Base-by-base conservation (phyloP, 1,140 invertebrate species). In the Nylanderia fulva region DNA sequence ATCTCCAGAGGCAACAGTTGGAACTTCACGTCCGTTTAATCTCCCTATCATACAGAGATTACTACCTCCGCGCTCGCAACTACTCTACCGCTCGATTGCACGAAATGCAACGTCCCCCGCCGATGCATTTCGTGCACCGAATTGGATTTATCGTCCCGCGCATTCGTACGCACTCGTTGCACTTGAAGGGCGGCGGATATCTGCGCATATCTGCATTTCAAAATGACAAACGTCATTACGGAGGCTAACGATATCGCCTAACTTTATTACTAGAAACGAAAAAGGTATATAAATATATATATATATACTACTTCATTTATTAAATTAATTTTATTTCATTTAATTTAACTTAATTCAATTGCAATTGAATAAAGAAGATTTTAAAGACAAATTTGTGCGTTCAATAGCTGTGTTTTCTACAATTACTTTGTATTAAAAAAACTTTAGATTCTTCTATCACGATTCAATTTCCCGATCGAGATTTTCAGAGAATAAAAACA, bases 1-100 rank as follows among this genome's bases (percentile, higher is more conserved):
- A 80, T 85, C 76, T 85, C 61, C 61, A 80, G 66, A 68, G 84
- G 75, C 74, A 85, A 85, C 75, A 85, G 84, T 85, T 85, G 84
- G 75, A 69, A 85, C 75, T 80, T 85, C 52, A 45, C 52, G 39
- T 77, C 63, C 74, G 61, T 66, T 80, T 79, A 79, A 68, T 85
- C 76, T 80, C 54, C 42, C 75, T 80, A 85, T 85, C 75, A 85
- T 77, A 58, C 21, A 36, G 75, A 82, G 77, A 82, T 82, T 82
- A 82, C 36, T 58, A 58, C 52, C n/a, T n/a, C n/a, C n/a, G n/a
- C n/a, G n/a, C n/a, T n/a, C n/a, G n/a, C n/a, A n/a, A 82, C 36
- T 58, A 58, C 52, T 27, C 69, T 64, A 33, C 48, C 29, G 56
- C 75, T 21, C 72, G 56, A 76, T 76, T 84, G 56, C 21, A 68